Base-by-base conservation (phyloP, 2,113 vertebrate species). In the Prietella phreatophila region DNA sequence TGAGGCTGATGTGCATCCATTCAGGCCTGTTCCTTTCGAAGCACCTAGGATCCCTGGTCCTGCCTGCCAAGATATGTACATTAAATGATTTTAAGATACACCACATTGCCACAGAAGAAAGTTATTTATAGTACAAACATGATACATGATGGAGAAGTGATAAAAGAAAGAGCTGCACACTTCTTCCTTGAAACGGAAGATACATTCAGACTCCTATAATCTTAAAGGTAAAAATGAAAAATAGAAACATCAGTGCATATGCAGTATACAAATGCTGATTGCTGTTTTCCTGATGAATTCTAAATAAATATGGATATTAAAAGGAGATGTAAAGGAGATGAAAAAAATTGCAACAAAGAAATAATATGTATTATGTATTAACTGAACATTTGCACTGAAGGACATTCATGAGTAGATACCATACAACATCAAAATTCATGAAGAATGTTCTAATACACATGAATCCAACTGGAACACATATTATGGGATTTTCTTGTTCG, bases 41-140 rank as follows among this genome's bases (percentile, higher is more conserved):
- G 67, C 30, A 75, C 80, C 56, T 88, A 86, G 89, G 89, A 92
- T 85, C 63, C 78, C 42, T 56, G 79, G 56, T 60, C 60, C 83
- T 65, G 89, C 86, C 73, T 89, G 91, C 88, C 88, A 39, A 78
- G 85, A 86, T 85, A 88, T 85, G 81, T 89, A 89, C 73, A 91
- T 91, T 87, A 93, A 89, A 94, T 81, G 82, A 88, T 88, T 88
- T 88, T 39, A 86, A 80, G 76, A 91, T 76, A 76, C 81, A 92
- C 88, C 82, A 85, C 85, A 85, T 89, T 75, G 55, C 83, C 36
- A 82, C 9, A 58, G 61, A 76, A 30, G 80, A 47, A 87, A 80
- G 67, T 14, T 89, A 67, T 87, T 89, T 88, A 81, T 2, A 87
- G 63, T 84, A 50, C 42, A 83, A 65, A 55, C 61, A 73, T 67